These are phyloP conservation scores for Drosophila arizonae DNA, from an alignment of 1,140 invertebrate genomes.

Conservation along the genomic window DNA sequence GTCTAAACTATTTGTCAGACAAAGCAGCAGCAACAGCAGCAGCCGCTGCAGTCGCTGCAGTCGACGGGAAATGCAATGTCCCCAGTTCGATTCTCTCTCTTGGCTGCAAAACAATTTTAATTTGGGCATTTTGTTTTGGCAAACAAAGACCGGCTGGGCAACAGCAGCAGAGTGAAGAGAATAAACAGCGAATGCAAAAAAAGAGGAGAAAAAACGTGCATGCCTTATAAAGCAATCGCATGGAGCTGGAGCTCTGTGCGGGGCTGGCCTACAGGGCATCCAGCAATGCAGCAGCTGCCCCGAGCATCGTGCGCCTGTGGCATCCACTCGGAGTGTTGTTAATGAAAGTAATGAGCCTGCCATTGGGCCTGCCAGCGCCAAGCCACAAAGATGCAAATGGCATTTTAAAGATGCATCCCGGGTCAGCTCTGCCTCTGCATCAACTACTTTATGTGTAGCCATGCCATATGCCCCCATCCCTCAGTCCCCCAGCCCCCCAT, in stretches of 20 bases:
- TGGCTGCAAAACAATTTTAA: conserved; percentile 75
- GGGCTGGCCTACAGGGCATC: conserved; percentile 20
- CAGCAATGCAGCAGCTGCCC: conserved; percentile 49
- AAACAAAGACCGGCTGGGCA: conserved; percentile 62
- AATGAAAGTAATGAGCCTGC: conserved; percentile 81
- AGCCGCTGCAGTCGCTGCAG: conserved; percentile 12
- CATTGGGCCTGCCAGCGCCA: conserved; percentile 58
- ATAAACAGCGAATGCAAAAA: conserved; percentile 5
- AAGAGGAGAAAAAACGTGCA: conserved; percentile 58
- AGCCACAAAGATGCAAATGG: conserved; percentile 80
- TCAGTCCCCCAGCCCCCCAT: neutral
- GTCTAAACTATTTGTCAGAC: conserved; percentile 83
- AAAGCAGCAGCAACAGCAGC: conserved; percentile 57
- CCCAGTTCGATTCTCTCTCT: conserved; percentile 26
- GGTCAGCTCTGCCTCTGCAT: conserved; percentile 46
- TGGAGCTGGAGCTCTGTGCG: conserved; percentile 15
- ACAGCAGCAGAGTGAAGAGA: conserved; percentile 9
- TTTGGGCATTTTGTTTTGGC: conserved; percentile 81
- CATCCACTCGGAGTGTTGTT: conserved; percentile 72
- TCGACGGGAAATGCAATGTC: conserved; percentile 70
- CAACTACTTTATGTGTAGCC: neutral
- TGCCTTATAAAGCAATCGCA: conserved; percentile 63
- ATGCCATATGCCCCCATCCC: neutral
- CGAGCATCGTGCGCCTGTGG: conserved; percentile 56
- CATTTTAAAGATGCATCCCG: conserved; percentile 79